Conservation (phyloP, 2,113 vertebrate genomes). For the Zeus faber region DNA sequence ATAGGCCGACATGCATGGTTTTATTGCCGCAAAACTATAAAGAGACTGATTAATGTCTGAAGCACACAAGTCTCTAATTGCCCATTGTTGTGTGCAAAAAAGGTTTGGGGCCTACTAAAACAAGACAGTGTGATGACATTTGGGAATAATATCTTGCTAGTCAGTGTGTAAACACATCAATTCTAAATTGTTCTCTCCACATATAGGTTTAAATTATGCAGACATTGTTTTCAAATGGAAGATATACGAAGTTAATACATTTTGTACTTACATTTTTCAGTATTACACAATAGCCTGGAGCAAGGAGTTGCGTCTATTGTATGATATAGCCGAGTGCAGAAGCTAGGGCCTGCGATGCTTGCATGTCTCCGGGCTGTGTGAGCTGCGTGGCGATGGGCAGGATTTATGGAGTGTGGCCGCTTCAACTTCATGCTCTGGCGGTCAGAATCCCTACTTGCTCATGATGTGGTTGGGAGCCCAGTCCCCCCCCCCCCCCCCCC, state of each 20-base stretch:
- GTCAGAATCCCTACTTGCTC: constrained; percentile 46
- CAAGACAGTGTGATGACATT: not conserved
- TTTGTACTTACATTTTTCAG: not conserved
- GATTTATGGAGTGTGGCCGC: constrained; percentile 60
- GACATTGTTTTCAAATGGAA: constrained; percentile 9
- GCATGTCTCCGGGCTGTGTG: constrained; percentile 39
- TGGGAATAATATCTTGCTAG: not conserved
- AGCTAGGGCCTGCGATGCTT: constrained; percentile 13
- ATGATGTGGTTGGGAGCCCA: constrained; percentile 44
- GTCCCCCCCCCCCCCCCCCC: constrained; percentile 18
- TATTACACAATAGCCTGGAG: not conserved
- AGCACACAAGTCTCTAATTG: no score
- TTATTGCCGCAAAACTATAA: constrained; percentile 30
- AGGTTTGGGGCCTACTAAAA: constrained; percentile 1
- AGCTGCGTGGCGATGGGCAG: constrained; percentile 28
- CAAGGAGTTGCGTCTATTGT: constrained; percentile 1
- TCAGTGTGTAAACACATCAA: not conserved
- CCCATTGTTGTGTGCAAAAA: constrained; percentile 1
- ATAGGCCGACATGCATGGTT: constrained; percentile 27
- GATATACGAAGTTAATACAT: not conserved
- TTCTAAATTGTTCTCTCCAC: constrained; percentile 3
- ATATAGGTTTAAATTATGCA: not conserved
- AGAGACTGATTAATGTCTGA: no score
- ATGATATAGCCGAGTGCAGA: constrained; percentile 25
- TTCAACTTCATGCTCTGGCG: constrained; percentile 56